A percentile compares a stretch with the other conserved stretches of the same genome.
Conservation (phyloP, 2,888 invertebrate species). For the Archips crataeganus region DNA sequence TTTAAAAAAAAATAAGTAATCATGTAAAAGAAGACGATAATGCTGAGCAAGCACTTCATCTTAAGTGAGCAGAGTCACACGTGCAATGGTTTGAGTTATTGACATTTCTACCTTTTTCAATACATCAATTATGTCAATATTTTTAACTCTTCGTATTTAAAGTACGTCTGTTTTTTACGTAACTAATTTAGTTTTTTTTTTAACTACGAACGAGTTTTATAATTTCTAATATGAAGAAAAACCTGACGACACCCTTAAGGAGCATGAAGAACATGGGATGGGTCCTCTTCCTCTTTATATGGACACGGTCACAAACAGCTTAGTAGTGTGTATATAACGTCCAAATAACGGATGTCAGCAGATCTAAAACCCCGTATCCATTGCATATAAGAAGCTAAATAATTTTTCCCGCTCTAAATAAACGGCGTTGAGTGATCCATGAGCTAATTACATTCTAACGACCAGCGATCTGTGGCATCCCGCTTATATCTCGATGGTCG, state of each 20-base stretch:
- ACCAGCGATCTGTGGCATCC: constrained; percentile 79
- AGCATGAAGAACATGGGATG: no score
- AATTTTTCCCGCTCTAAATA: constrained; percentile 73
- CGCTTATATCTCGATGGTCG: constrained; percentile 74
- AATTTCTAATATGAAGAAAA: no score
- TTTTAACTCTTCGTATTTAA: not conserved
- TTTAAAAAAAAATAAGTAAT: not conserved
- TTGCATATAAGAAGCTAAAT: constrained; percentile 60
- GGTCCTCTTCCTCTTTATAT: not conserved
- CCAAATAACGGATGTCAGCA: constrained; percentile 11
- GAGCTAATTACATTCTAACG: constrained; percentile 84
- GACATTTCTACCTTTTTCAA: not conserved
- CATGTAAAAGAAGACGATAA: not conserved
- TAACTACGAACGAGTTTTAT: no score
- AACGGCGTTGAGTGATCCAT: constrained; percentile 77
- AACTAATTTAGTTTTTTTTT: no score
- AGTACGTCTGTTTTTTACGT: no score
- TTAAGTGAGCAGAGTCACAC: not conserved
- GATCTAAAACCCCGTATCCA: constrained; percentile 51
- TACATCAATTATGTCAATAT: not conserved
- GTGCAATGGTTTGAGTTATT: not conserved
- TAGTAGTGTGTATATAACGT: not conserved
- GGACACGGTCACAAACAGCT: not conserved
- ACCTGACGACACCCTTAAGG: no score
- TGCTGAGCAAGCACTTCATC: not conserved